A percentile compares a stretch with the other conserved stretches of the same genome.
These are phyloP conservation scores for Mormyrus iriodes DNA, from an alignment of 2,113 vertebrate genomes.

Conservation along the genomic window DNA sequence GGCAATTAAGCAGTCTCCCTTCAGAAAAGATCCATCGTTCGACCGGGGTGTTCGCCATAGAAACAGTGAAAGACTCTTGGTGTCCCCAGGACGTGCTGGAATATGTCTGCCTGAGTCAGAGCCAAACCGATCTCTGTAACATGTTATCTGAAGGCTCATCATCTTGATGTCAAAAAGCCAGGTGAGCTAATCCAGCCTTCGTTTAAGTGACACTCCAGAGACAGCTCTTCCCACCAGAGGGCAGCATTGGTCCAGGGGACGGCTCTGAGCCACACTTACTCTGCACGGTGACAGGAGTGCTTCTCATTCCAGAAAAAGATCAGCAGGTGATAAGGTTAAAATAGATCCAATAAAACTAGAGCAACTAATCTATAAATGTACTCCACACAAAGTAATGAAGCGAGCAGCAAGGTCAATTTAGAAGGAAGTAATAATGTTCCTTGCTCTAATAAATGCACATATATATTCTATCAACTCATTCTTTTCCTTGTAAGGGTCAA, in stretches of 20 bases:
- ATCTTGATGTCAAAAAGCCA: neutral
- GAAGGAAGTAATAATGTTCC: neutral
- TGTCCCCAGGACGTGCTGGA: neutral
- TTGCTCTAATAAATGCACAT: neutral
- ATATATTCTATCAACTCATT: neutral
- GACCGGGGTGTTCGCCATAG: neutral
- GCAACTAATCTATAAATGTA: conserved; percentile 7
- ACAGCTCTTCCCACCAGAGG: conserved; percentile 45
- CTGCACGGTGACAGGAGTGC: neutral
- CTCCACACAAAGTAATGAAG: neutral
- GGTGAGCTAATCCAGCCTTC: neutral
- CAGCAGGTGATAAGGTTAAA: conserved; percentile 16
- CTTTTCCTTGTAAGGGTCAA: neutral
- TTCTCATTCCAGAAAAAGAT: conserved; percentile 15
- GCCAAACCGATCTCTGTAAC: neutral
- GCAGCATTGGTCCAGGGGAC: conserved; percentile 33
- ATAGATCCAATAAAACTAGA: conserved; percentile 17
- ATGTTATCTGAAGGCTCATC: neutral
- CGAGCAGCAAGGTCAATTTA: neutral
- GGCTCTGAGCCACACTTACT: neutral
- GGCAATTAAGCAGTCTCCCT: neutral
- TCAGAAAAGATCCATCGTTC: neutral
- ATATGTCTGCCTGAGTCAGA: neutral
- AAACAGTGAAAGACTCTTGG: neutral
- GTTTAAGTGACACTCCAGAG: neutral